A percentile compares a stretch with the other conserved stretches of the same genome.
phyloP scores from a whole-genome alignment of 2,113 vertebrate species.

The Danionella cerebrum region DNA sequence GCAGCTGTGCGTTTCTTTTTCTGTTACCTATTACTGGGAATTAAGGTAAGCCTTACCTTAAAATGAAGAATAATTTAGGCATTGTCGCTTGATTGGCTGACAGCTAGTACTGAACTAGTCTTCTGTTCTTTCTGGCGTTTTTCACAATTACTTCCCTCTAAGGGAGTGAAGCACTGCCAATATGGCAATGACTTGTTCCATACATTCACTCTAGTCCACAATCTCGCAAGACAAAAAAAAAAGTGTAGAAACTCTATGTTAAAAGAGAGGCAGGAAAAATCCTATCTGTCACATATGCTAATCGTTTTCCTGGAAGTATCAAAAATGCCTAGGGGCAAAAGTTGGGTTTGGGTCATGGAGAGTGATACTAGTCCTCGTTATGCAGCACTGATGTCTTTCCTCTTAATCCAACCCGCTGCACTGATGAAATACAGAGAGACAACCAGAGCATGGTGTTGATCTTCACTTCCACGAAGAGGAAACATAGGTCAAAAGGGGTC shows the following conservation, averaged over 20 bases:
- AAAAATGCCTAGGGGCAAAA: not conserved
- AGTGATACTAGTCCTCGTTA: conserved; percentile 51
- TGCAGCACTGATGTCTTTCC: conserved; percentile 58
- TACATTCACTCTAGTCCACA: too few species aligned
- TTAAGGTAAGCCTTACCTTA: too few species aligned
- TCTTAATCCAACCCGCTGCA: not conserved
- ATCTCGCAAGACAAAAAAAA: too few species aligned
- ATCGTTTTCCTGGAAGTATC: not conserved
- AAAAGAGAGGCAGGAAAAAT: not conserved
- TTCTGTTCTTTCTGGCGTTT: too few species aligned
- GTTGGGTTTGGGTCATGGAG: conserved; percentile 33
- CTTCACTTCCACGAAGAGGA: not conserved
- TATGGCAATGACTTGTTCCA: too few species aligned
- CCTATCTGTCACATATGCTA: not conserved
- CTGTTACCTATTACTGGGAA: too few species aligned
- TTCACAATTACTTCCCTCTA: too few species aligned
- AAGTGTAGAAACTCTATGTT: not conserved
- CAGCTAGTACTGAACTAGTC: too few species aligned
- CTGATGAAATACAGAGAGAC: not conserved
- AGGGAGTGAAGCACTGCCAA: too few species aligned
- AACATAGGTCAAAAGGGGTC: conserved; percentile 1
- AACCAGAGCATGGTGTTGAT: not conserved
- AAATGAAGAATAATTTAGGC: too few species aligned
- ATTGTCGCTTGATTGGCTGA: too few species aligned
- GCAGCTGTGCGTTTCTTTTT: too few species aligned